Conservation (phyloP, 2,888 invertebrate genomes). For the Eubasilissa splendida region DNA sequence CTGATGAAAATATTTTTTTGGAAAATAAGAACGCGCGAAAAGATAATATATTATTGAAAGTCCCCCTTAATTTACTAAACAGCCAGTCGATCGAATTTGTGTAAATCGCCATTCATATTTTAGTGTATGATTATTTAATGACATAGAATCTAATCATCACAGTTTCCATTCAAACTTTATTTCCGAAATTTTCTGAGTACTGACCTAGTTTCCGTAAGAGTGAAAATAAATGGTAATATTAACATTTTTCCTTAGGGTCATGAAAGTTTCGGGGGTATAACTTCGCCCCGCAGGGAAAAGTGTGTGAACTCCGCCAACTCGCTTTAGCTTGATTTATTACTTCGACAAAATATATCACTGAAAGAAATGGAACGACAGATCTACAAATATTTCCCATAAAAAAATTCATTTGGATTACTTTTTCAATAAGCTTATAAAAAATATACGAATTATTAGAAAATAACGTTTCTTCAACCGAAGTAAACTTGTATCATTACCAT, state of each 20-base stretch:
- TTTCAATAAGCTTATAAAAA: constrained; percentile 8
- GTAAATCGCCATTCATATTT: too few species aligned
- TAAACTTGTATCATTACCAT: too few species aligned
- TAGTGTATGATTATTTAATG: too few species aligned
- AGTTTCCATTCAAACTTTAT: too few species aligned
- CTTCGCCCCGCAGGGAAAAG: constrained; percentile 38
- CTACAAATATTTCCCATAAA: not conserved
- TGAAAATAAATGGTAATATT: constrained; percentile 44
- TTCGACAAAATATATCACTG: constrained; percentile 40
- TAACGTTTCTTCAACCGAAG: too few species aligned
- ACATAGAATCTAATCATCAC: too few species aligned
- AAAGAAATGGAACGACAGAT: constrained; percentile 24
- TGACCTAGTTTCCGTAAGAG: constrained; percentile 32
- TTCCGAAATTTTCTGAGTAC: not conserved
- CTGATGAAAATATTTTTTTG: too few species aligned
- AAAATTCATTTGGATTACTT: constrained; percentile 24
- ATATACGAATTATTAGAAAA: too few species aligned
- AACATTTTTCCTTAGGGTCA: constrained; percentile 40
- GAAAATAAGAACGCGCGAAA: too few species aligned
- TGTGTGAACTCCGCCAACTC: not conserved
- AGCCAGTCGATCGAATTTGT: too few species aligned
- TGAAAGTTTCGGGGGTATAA: constrained; percentile 46
- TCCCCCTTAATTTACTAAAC: too few species aligned
- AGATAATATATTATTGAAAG: too few species aligned
- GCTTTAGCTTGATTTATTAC: constrained; percentile 50